Evolutionary conservation across 2,113 vertebrate species (phyloP).

Genomic region (Oryzias woworae): DNA sequence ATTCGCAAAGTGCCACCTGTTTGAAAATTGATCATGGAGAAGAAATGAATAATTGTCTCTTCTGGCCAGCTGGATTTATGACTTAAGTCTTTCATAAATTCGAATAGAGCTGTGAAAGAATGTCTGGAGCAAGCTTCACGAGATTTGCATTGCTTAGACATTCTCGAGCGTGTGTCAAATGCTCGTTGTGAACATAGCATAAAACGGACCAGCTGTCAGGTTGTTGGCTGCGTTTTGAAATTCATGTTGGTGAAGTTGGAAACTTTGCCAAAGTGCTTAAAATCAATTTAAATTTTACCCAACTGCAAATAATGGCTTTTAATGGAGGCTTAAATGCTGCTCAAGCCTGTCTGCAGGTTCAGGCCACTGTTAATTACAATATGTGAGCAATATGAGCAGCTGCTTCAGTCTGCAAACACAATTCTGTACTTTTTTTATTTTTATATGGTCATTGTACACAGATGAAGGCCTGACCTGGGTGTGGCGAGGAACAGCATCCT

Average conservation of each 20-base stretch:
- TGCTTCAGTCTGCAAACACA: conserved; percentile 49
- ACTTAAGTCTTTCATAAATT: conserved; percentile 2
- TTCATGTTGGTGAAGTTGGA: conserved; percentile 34
- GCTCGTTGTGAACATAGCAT: conserved; percentile 9
- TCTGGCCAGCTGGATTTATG: conserved; percentile 1
- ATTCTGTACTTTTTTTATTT: conserved; percentile 2
- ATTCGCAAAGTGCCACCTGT: neutral
- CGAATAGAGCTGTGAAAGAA: conserved; percentile 20
- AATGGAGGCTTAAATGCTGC: conserved; percentile 66
- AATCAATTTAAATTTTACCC: conserved; percentile 56
- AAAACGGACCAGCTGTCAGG: conserved; percentile 21
- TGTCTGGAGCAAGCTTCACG: neutral
- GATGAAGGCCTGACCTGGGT: conserved; percentile 11
- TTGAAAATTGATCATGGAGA: conserved; percentile 19
- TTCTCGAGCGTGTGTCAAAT: too few relatives aligned
- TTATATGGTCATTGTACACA: neutral
- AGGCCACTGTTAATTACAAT: conserved; percentile 66
- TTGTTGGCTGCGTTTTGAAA: conserved; percentile 38
- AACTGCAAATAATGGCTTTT: conserved; percentile 64
- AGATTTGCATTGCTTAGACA: too few relatives aligned
- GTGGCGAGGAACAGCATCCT: conserved; percentile 36
- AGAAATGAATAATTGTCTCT: conserved; percentile 1
- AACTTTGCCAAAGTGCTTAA: conserved; percentile 44
- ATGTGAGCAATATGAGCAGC: conserved; percentile 45
- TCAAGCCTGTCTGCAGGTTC: conserved; percentile 54